A percentile compares a stretch with the other conserved stretches of the same genome.
These are phyloP conservation scores for Sinotaia quadrata DNA, from an alignment of 2,888 invertebrate species.

Conservation along the genomic window DNA sequence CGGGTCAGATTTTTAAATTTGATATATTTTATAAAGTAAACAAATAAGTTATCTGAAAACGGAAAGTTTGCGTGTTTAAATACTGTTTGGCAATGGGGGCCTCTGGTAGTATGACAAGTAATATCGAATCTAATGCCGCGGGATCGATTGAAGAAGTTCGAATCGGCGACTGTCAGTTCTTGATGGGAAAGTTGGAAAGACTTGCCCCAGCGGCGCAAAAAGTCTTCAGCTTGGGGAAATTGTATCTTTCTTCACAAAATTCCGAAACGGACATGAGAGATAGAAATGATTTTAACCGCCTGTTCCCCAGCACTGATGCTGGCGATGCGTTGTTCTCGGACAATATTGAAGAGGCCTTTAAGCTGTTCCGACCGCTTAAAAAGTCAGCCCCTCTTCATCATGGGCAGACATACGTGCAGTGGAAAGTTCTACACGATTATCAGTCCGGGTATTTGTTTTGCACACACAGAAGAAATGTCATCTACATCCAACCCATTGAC, in stretches of 20 bases:
- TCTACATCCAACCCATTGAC: constrained; percentile 64
- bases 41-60: too few relatives aligned
- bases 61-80: too few relatives aligned
- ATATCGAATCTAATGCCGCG: too few relatives aligned
- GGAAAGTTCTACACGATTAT: constrained; percentile 54
- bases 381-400: constrained; percentile 43
- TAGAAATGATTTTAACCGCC: constrained; percentile 17
- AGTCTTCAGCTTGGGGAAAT: constrained; percentile 42
- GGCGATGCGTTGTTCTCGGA: neutral
- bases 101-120: too few relatives aligned
- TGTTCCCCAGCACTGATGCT: constrained; percentile 16
- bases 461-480: constrained; percentile 43
- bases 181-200: constrained; percentile 45
- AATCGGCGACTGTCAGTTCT: too few relatives aligned
- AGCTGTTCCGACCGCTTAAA: constrained; percentile 43
- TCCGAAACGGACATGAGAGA: neutral
- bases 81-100: too few relatives aligned
- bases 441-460: constrained; percentile 47
- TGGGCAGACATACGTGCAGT: constrained; percentile 61
- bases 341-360: neutral
- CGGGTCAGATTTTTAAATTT: too few relatives aligned
- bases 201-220: constrained; percentile 42
- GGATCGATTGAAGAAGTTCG: too few relatives aligned
- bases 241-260: constrained; percentile 21
- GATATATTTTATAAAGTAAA: too few relatives aligned